These are phyloP conservation scores for Teleopsis dalmanni DNA, from an alignment of 1,140 invertebrate genomes.

Conservation along the genomic window DNA sequence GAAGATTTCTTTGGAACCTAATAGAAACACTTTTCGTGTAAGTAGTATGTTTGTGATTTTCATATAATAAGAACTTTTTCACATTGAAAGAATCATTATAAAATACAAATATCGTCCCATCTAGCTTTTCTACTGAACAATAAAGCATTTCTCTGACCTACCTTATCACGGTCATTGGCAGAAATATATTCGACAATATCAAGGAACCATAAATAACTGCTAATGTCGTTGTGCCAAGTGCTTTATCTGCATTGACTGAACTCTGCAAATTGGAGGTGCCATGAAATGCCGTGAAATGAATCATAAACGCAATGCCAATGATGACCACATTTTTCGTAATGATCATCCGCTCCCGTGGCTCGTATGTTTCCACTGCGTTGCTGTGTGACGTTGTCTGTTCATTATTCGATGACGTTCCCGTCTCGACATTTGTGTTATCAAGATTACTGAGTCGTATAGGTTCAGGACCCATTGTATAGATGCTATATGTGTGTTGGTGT, in stretches of 20 bases:
- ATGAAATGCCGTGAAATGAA: slow-evolving; percentile 87
- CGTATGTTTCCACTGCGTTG: slow-evolving; percentile 19
- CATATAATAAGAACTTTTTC: too few relatives aligned
- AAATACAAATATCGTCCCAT: neutral
- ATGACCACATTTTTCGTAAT: slow-evolving; percentile 81
- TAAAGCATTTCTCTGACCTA: slow-evolving; percentile 15
- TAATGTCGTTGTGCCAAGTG: slow-evolving; percentile 73
- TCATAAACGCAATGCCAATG: slow-evolving; percentile 81
- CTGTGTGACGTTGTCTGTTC: neutral
- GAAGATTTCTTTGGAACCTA: too few relatives aligned
- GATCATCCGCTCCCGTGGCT: slow-evolving; percentile 42
- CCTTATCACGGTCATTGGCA: slow-evolving; percentile 55
- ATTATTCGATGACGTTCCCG: neutral
- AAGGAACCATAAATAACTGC: slow-evolving; percentile 82
- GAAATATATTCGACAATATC: slow-evolving; percentile 85
- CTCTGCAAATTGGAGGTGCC: slow-evolving; percentile 84
- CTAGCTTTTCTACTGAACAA: neutral
- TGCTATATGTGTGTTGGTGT: neutral
- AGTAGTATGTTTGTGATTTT: too few relatives aligned
- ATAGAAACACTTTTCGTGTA: too few relatives aligned
- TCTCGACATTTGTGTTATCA: neutral
- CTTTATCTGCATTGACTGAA: slow-evolving; percentile 76
- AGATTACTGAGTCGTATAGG: neutral
- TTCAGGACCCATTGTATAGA: neutral
- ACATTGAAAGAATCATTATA: neutral